These are phyloP conservation scores for Pangasius krempfi DNA, from an alignment of 2,797 vertebrate genomes.

Conservation along the genomic window DNA sequence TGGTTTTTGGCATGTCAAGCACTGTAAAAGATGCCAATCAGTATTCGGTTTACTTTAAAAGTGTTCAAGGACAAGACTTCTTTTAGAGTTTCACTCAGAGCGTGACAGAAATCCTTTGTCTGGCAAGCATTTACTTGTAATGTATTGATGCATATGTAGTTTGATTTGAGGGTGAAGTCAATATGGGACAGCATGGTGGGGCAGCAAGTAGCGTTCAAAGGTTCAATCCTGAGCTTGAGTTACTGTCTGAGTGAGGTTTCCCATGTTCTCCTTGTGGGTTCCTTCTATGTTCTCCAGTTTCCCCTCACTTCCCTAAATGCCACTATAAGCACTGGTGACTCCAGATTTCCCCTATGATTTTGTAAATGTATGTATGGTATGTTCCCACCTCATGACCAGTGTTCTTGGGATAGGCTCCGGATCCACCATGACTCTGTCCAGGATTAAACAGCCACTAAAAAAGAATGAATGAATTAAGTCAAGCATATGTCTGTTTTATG, in stretches of 20 bases:
- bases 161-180: not conserved
- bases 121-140: conserved; percentile 1
- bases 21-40: conserved; percentile 28
- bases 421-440: not conserved
- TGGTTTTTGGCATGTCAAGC: not conserved
- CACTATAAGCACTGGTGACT: not conserved
- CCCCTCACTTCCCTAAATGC: not conserved
- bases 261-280: not conserved
- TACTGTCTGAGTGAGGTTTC: not conserved
- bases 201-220: not conserved
- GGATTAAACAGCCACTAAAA: not conserved
- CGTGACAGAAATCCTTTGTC: not conserved
- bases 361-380: not conserved
- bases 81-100: not conserved
- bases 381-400: not conserved
- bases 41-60: conserved; percentile 32
- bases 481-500: not conserved
- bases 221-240: not conserved
- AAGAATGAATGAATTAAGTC: not conserved
- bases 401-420: not conserved
- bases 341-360: not conserved
- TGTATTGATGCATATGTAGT: not conserved
- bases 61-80: conserved; percentile 7
- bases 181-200: not conserved
- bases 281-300: too few relatives aligned